Evolutionary conservation across 2,113 vertebrate species (phyloP).

Genomic region (Todiramphus chloris): DNA sequence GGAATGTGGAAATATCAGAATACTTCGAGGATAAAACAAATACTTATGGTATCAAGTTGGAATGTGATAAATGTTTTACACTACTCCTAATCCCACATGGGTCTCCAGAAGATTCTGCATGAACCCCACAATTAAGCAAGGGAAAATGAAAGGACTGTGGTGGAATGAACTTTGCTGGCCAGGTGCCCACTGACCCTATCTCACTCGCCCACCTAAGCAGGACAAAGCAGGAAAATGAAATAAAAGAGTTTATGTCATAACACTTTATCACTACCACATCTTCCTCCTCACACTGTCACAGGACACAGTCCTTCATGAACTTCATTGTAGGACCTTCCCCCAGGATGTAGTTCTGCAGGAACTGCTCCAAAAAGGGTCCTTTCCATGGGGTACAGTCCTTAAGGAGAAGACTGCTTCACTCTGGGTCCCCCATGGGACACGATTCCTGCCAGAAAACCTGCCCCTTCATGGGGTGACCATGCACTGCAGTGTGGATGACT

Average conservation of each 20-base stretch:
- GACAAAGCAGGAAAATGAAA: not conserved
- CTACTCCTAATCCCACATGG: not conserved
- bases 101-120: not conserved
- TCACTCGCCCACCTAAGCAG: not conserved
- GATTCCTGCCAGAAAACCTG: not conserved
- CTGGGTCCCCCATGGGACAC: not conserved
- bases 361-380: not conserved
- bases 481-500: not conserved
- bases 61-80: not conserved
- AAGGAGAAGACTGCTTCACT: not conserved
- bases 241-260: not conserved
- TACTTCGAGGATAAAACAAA: not conserved
- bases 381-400: not conserved
- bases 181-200: not conserved
- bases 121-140: not conserved
- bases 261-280: not conserved
- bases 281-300: not conserved
- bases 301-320: not conserved
- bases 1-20: not conserved
- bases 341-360: not conserved
- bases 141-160: not conserved
- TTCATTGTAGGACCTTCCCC: accelerated
- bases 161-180: not conserved
- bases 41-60: not conserved
- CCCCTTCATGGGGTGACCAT: not conserved